phyloP scores from a whole-genome alignment of 2,113 vertebrate genomes.

The Ochotona princeps region DNA sequence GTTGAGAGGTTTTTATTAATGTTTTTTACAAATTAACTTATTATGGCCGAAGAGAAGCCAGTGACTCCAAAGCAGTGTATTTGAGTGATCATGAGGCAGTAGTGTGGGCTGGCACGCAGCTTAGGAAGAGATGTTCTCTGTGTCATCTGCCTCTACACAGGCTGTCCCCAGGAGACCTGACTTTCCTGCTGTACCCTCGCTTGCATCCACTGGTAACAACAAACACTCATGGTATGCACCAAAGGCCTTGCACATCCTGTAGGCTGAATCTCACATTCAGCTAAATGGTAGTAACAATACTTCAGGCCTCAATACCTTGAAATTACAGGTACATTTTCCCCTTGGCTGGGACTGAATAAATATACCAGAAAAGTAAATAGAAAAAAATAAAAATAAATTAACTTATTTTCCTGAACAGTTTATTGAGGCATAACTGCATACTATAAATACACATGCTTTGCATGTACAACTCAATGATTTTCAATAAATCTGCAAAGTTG shows the following conservation, averaged over 20 bases:
- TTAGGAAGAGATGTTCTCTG: neutral
- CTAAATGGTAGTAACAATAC: neutral
- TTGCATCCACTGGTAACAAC: neutral
- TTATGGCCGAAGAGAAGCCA: constrained; percentile 13
- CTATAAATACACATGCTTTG: neutral
- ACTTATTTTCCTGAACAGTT: neutral
- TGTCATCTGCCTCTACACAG: neutral
- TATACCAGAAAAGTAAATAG: neutral
- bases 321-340: neutral
- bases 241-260: neutral
- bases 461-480: neutral
- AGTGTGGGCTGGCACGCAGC: neutral
- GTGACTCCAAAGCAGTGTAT: neutral
- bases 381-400: constrained; percentile 11
- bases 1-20: no score
- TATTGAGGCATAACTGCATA: neutral
- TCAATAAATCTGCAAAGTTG: neutral
- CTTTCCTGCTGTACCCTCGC: neutral
- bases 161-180: no score
- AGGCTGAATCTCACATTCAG: neutral
- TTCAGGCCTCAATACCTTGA: neutral
- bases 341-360: neutral
- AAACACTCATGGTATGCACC: neutral
- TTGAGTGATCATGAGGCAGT: neutral
- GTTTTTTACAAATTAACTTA: no score